phyloP scores from a whole-genome alignment of 2,888 invertebrate species.

The Plagiodera versicolora region DNA sequence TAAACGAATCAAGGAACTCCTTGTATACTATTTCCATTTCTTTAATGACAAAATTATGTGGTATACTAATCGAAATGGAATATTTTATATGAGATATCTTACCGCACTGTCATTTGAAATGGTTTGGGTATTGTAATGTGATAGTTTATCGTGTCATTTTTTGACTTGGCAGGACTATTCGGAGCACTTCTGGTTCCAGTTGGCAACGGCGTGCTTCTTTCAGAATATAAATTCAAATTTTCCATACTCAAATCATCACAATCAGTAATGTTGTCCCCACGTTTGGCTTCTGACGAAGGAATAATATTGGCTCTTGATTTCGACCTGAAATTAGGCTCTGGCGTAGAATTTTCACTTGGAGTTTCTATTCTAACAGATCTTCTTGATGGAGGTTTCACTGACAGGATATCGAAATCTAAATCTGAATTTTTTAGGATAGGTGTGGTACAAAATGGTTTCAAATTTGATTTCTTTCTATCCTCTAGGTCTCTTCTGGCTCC shows the following conservation, averaged over 20 bases:
- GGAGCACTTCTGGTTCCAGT: slow-evolving; percentile 60
- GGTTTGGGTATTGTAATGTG: slow-evolving; percentile 67
- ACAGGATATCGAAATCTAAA: slow-evolving; percentile 33
- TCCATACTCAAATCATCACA: slow-evolving; percentile 50
- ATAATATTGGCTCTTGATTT: slow-evolving; percentile 45
- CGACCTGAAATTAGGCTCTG: slow-evolving; percentile 38
- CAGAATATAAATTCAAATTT: slow-evolving; percentile 46
- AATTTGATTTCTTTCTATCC: slow-evolving; percentile 35
- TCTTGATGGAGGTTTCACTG: slow-evolving; percentile 51
- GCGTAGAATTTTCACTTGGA: slow-evolving; percentile 45
- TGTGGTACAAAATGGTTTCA: slow-evolving; percentile 45
- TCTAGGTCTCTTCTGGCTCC: slow-evolving; percentile 26
- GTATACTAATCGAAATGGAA: background rate
- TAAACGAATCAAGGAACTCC: too few relatives aligned
- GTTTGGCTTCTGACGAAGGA: slow-evolving; percentile 43
- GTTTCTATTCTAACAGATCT: slow-evolving; percentile 54
- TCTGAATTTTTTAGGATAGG: slow-evolving; percentile 31
- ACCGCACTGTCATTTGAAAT: slow-evolving; percentile 73
- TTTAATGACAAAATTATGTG: too few relatives aligned
- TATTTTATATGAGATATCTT: background rate
- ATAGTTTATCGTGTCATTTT: slow-evolving; percentile 42
- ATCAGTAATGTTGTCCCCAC: slow-evolving; percentile 31
- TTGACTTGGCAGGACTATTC: slow-evolving; percentile 59
- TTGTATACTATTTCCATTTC: too few relatives aligned
- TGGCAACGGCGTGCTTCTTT: slow-evolving; percentile 35